These are phyloP conservation scores for Cryptoprocta ferox DNA, from an alignment of 2,797 vertebrate species.

Conservation along the genomic window DNA sequence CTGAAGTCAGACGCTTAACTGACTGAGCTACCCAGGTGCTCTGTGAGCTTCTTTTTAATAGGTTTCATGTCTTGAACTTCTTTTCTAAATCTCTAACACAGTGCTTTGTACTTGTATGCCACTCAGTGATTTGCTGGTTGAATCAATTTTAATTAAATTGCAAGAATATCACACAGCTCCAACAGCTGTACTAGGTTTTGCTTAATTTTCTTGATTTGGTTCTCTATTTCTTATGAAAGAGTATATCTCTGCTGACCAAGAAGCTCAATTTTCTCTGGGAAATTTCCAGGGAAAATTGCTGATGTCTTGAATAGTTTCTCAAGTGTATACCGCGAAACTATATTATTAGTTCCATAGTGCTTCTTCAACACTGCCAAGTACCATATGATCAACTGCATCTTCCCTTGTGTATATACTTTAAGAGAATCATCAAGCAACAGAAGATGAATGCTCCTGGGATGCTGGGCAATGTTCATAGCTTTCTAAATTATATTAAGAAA, in stretches of 20 bases:
- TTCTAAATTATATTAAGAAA: not conserved
- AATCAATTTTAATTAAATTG: slow-evolving; percentile 31
- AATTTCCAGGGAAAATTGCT: slow-evolving; percentile 44
- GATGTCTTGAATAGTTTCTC: slow-evolving; percentile 33
- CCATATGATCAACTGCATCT: not conserved
- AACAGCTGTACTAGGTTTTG: not conserved
- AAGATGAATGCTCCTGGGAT: not conserved
- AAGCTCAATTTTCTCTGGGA: slow-evolving; percentile 44
- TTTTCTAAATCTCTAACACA: slow-evolving; percentile 3
- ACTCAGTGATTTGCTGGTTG: not conserved
- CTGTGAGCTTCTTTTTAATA: not conserved
- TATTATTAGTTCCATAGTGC: not conserved
- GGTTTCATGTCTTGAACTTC: not conserved
- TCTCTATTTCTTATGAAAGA: slow-evolving; percentile 7
- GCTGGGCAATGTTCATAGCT: not conserved
- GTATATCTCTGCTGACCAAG: not conserved
- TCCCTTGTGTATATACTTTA: not conserved
- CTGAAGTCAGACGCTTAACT: too few relatives aligned
- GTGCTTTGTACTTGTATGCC: not conserved
- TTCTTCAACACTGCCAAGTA: not conserved
- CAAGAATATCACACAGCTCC: not conserved
- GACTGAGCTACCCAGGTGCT: too few relatives aligned
- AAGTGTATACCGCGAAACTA: not conserved
- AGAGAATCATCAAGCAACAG: not conserved
- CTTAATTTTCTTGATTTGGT: not conserved